Conservation (phyloP, 2,888 invertebrate genomes). For the Eurytoma californica region DNA sequence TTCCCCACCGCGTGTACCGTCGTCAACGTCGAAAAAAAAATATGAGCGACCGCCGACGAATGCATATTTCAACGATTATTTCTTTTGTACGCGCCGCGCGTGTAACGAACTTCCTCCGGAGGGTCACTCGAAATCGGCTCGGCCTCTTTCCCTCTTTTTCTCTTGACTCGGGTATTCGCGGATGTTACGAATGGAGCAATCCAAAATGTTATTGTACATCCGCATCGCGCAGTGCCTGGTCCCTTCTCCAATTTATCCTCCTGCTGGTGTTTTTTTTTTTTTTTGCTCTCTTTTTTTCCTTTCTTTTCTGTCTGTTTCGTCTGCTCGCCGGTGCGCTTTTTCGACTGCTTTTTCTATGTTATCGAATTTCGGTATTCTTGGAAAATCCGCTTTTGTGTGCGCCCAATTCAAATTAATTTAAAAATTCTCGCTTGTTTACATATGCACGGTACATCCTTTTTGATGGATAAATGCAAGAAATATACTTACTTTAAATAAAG, state of each 20-base stretch:
- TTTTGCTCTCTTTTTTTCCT: no score
- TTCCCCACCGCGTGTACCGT: neutral
- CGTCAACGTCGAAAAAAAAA: neutral
- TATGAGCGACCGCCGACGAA: neutral
- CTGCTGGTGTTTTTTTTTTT: slow-evolving; percentile 2
- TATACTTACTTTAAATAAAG: no score
- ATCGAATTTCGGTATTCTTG: neutral
- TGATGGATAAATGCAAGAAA: neutral
- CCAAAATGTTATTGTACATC: slow-evolving; percentile 34
- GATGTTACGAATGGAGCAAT: slow-evolving; percentile 1
- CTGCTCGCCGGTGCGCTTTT: neutral
- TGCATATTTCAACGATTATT: slow-evolving; percentile 45
- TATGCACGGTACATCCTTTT: neutral
- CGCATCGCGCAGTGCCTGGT: neutral
- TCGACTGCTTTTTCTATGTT: neutral
- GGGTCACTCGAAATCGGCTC: slow-evolving; percentile 39
- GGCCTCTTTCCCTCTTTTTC: neutral
- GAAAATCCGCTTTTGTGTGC: neutral
- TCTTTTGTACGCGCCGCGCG: slow-evolving; percentile 10
- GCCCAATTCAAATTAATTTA: neutral
- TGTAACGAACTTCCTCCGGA: slow-evolving; percentile 22
- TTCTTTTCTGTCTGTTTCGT: neutral
- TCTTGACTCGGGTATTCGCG: neutral
- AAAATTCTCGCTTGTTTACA: neutral
- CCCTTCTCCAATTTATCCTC: slow-evolving; percentile 17